Base-by-base conservation (phyloP, 2,888 invertebrate genomes). In the Petrophora chlorosata region DNA sequence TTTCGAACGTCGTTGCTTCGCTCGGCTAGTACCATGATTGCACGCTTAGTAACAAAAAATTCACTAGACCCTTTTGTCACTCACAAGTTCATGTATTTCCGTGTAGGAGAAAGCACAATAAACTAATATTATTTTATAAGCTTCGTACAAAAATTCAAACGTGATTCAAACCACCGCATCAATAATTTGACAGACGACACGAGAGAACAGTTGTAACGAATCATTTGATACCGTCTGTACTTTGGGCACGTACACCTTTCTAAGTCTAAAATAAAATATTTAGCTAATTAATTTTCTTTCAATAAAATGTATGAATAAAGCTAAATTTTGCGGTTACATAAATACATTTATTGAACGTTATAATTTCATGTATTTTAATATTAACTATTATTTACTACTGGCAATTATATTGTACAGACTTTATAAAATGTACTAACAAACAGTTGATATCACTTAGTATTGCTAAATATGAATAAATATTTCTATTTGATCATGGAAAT, bases 1-100 rank as follows among this genome's bases (percentile, higher is more conserved):
- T 96, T 96, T 76, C 96, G 92, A 72, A 95, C 94, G 82, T 97
- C 96, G 68, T 92, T 93, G 90, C 95, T 96, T 91, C 96, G 94
- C 82, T 97, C 97, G 19, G 96, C 96, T 82, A 97, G 92, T 80
- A 97, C 97, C 97, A 97, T 97, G 82, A 89, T 92, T 73, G 58
- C 53, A 49, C 76, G 78, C 76, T 75, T 60, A 56, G 56, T 63
- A 67, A 59, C 69, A 73, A 71, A 65, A 67, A 62, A 62, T 65
- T 65, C 70, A 75, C 76, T 67, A 54, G 53, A 22, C 25, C 16
- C 16, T 45, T 53, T 55, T 63, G 19, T 48, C 66, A 55, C 59
- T 55, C 57, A 67, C 53, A 54, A 58, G 58, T 52, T 54, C 65
- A 69, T 67, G 56, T 59, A 61, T 40, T 51, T 49, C 59, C 53